Base-by-base conservation (phyloP, 2,113 vertebrate species). In the Anoplopoma fimbria region DNA sequence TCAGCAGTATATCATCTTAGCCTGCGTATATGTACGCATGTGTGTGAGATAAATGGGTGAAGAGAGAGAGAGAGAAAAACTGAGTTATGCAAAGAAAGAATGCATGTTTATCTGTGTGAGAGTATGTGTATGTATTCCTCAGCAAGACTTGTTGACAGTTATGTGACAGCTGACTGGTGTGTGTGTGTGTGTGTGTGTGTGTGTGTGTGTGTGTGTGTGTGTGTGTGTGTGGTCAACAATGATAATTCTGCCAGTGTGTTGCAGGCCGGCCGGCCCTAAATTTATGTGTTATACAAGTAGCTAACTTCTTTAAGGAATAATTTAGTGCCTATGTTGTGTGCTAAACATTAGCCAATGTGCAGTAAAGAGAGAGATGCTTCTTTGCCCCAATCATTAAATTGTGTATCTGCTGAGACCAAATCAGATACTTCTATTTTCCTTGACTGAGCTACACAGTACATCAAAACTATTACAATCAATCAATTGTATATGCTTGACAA, bases 81-180 rank as follows among this genome's bases (percentile, higher is more conserved):
- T 57, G 53, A 65, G 31, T 27, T 49, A 38, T 57, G 51, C 64
- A 57, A 1, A 62, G 13, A 65, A 62, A 72, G 47, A 53, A 70
- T 57, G 29, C 0, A 36, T 69, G 45, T 75, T 33, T 2, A 69
- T 64, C 27, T 63, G 45, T 38, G 7, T 47, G 38, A 51, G 65
- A 58, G 55, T 25, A 9, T 36, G 63, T 65, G 70, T 76, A 62
- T 85, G 89, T 88, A 85, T 88, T 89, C 75, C 55, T 72, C 64
- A 81, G 64, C 60, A 80, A 40, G 71, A 71, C 68, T 75, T 81
- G 89, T 87, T 92, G 94, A 94, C 83, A 93, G 87, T 57, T 71
- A 75, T 91, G 85, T 92, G 91, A 93, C 87, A 83, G 58, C 75
- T 58, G 61, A 79, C 76, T 81, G 83, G 55, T 80, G 23, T 57